These are phyloP conservation scores for Hydropsyche tenuis DNA, from an alignment of 1,140 invertebrate genomes.

Conservation along the genomic window DNA sequence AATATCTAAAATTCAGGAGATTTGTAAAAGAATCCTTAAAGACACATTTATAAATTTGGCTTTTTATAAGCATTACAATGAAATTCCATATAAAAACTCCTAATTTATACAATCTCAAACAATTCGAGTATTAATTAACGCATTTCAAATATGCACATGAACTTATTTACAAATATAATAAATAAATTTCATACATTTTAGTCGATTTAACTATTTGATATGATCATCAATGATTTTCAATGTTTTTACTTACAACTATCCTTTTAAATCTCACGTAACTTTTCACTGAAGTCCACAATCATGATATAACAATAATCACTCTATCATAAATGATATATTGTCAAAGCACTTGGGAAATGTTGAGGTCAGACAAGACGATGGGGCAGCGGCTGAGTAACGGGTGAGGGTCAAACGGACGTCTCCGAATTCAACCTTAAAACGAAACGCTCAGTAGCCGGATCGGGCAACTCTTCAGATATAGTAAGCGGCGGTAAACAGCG, in stretches of 20 bases:
- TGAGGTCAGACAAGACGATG: conserved; percentile 46
- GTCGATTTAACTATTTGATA: neutral
- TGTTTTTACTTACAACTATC: neutral
- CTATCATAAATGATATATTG: conserved; percentile 14
- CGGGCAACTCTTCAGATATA: conserved; percentile 92
- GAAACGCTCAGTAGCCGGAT: conserved; percentile 96
- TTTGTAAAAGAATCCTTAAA: too few relatives aligned
- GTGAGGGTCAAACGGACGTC: conserved; percentile 85
- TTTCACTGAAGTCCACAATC: neutral
- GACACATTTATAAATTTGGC: too few relatives aligned
- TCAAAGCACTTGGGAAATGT: conserved; percentile 19
- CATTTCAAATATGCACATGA: neutral
- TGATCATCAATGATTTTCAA: neutral
- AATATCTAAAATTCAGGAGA: too few relatives aligned
- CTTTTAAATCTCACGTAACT: too few relatives aligned
- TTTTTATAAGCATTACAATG: too few relatives aligned
- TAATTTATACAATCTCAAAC: too few relatives aligned
- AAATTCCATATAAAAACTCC: too few relatives aligned
- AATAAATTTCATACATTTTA: conserved; percentile 14
- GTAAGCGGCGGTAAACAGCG: conserved; percentile 90
- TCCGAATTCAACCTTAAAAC: conserved; percentile 93
- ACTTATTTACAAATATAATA: conserved; percentile 25
- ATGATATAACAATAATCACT: conserved; percentile 9
- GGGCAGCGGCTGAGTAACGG: conserved; percentile 15
- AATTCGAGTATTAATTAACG: too few relatives aligned